Percentiles rank a stretch among this genome's conserved stretches.
Conservation (phyloP, 2,113 vertebrate genomes). For the Caretta caretta region DNA sequence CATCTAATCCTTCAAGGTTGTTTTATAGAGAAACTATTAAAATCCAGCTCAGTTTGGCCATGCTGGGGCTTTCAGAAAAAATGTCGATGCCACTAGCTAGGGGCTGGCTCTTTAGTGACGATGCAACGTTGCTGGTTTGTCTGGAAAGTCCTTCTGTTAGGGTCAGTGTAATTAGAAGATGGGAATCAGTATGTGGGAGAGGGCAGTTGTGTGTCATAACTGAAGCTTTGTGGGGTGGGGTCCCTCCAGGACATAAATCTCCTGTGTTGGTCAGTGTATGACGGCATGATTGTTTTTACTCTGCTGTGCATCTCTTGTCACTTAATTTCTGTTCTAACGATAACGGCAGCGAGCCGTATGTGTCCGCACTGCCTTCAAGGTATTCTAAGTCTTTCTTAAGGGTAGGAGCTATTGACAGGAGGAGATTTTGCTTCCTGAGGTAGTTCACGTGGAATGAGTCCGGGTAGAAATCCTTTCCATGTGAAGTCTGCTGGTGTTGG, state of each 20-base stretch:
- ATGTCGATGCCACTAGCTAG: neutral
- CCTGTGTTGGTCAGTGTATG: neutral
- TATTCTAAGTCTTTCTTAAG: neutral
- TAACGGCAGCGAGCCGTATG: neutral
- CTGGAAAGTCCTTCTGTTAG: neutral
- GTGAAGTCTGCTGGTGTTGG: neutral
- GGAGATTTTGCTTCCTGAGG: neutral
- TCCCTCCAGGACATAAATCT: neutral
- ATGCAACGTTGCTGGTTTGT: neutral
- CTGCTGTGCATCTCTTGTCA: neutral
- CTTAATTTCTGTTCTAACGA: neutral
- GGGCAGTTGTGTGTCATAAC: neutral
- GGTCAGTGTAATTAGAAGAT: neutral
- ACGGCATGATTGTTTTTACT: neutral
- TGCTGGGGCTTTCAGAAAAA: neutral
- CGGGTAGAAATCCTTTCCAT: neutral
- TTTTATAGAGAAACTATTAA: too few relatives aligned
- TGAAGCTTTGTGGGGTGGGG: neutral
- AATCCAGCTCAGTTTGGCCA: neutral
- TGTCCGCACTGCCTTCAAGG: neutral
- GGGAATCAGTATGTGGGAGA: neutral
- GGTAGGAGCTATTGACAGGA: neutral
- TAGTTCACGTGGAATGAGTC: neutral
- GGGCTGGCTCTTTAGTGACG: neutral
- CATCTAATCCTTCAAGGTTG: too few relatives aligned